Conservation (phyloP, 2,113 vertebrate species). For the Tupaia tana region DNA sequence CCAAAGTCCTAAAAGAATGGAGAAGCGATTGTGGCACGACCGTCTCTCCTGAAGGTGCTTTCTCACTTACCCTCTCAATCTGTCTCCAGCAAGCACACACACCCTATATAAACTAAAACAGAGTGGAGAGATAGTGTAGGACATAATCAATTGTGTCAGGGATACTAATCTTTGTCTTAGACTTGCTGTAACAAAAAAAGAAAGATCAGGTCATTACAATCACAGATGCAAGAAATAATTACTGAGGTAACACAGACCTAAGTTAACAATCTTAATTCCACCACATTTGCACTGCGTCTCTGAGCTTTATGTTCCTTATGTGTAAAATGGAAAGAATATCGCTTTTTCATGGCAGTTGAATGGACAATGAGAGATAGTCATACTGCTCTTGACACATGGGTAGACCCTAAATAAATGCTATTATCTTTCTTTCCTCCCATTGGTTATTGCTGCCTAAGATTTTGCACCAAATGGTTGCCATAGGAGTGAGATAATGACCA, state of each 20-base stretch:
- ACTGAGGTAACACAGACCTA: neutral
- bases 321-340: neutral
- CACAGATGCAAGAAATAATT: neutral
- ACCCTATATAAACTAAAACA: too few relatives aligned
- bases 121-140: neutral
- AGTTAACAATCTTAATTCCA: neutral
- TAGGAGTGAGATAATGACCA: neutral
- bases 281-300: neutral
- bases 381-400: neutral
- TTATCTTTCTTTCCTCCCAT: neutral
- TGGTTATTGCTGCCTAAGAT: neutral
- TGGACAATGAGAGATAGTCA: neutral
- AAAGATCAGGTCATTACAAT: neutral
- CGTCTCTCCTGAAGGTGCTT: too few relatives aligned
- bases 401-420: neutral
- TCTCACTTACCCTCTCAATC: too few relatives aligned
- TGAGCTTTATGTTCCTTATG: slow-evolving; percentile 5
- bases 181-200: neutral
- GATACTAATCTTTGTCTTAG: neutral
- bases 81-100: too few relatives aligned
- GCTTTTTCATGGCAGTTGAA: neutral
- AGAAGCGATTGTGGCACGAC: too few relatives aligned
- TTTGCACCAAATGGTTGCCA: neutral
- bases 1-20: too few relatives aligned
- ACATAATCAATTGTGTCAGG: neutral